Evolutionary conservation across 2,113 vertebrate genomes (phyloP).

Genomic region (Triplophysa tibetana): DNA sequence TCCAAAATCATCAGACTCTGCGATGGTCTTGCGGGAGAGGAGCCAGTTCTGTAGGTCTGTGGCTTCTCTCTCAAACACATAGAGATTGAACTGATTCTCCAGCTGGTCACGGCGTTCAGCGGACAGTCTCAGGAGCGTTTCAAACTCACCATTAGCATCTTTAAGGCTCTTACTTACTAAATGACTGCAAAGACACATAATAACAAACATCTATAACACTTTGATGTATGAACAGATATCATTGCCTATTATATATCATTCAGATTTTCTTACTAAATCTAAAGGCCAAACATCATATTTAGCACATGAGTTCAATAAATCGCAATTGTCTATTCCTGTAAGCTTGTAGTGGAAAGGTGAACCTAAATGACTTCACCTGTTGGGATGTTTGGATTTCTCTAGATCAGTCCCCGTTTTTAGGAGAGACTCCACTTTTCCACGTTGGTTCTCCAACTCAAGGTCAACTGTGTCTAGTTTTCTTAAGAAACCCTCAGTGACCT

Average conservation of each 20-base stretch:
- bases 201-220: not conserved
- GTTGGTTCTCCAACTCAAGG: conserved; percentile 79
- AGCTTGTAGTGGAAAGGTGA: not conserved
- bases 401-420: conserved; percentile 73
- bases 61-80: conserved; percentile 80
- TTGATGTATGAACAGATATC: not conserved
- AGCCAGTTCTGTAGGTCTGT: conserved; percentile 82
- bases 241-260: too few species aligned
- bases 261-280: not conserved
- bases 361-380: conserved; percentile 69
- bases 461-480: conserved; percentile 78
- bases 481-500: conserved; percentile 75
- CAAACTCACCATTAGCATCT: conserved; percentile 64
- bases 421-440: conserved; percentile 64
- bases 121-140: conserved; percentile 68
- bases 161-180: conserved; percentile 73
- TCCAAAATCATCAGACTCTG: conserved; percentile 80
- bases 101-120: conserved; percentile 66
- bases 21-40: conserved; percentile 69
- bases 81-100: conserved; percentile 77
- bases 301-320: too few species aligned
- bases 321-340: not conserved
- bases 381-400: conserved; percentile 71
- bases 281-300: not conserved
- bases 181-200: conserved; percentile 56